Evolutionary conservation across 2,888 invertebrate species (phyloP), one percentile per base, ranked within the genome.

Genomic region (Xylocampa areola): DNA sequence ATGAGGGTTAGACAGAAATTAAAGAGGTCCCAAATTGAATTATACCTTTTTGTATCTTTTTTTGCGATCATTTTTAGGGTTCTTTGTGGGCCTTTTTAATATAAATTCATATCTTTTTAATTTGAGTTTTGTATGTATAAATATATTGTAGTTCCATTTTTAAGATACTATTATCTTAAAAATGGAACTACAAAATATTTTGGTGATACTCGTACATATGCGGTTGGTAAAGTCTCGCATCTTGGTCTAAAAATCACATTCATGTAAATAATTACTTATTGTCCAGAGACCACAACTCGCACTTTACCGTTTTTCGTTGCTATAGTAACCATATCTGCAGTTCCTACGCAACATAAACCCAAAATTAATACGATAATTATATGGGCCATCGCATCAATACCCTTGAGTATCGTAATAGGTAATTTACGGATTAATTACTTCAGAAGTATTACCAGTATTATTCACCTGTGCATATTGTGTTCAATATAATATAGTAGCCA

Each of bases 1-100:
- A 60, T 47, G 60, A 61, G 65, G 71, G 53, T 51, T 41, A 44
- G 19, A 7, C 5, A 13, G 33, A 43, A 60, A 60, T 37, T 53
- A 49, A 60, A 55, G 14, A 54, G 37, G 23, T 39, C 19, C 37
- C 29, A 30, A n/a, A 5, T 23, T 23, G 25, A 25, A 25, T 25
- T n/a, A n/a, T n/a, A n/a, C n/a, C 8, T 21, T 21, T 21, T 21
- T 21, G 7, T 23, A 10, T 19, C n/a, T 44, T 23, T 23, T 14
- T 44, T 43, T 2, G 16, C 16, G 14, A 17, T 27, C 7, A 13
- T 23, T 27, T n/a, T 27, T 6, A 6, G 17, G 7, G 19, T n/a
- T 19, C 16, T 4, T n/a, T 6, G 13, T 32, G 13, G 11, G 30
- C 11, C 6, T 21, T 21, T 21, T 4, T 21, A n/a, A n/a, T n/a